Evolutionary conservation across 2,797 vertebrate species (phyloP), one percentile per base, ranked within the genome.

Genomic region (Crenuchus spilurus): DNA sequence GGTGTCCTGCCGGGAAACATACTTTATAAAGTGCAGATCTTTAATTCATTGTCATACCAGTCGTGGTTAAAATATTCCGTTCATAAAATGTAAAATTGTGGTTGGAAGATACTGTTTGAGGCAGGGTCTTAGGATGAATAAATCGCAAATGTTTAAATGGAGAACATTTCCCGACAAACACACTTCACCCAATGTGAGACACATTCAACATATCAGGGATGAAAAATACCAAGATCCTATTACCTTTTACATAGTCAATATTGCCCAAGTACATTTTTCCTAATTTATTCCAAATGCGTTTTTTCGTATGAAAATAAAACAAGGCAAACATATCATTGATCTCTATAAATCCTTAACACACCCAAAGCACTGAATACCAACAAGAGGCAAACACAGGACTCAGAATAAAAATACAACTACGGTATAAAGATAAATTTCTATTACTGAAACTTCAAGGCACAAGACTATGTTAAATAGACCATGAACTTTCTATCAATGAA

Each of bases 381-480:
- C 76, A 77, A 79, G 78, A 83, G 80, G 80, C 82, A 79, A 85
- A 87, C 82, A 83, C 84, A 84, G 79, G 79, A 84, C 81, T 76
- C 49, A 35, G 83, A 82, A 80, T 84, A 80, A 80, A 84, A 87
- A 84, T 82, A 83, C 75, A 78, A 79, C 84, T 86, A 85, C 81
- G 62, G 81, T 84, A 85, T 81, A 86, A 86, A 86, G 83, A 80
- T 80, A 81, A 78, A 84, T 75, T 77, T 82, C 83, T 85, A 85
- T 79, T 84, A 83, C 80, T 82, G 79, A 82, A 86, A 88, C 84
- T 84, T 87, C 87, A 88, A 88, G 87, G 85, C 87, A 86, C 85
- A 82, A 84, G 81, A 88, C 84, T 83, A 84, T 86, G 84, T 85
- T 86, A 84, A 85, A 84, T 82, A 83, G 77, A 87, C 81, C 84